phyloP scores from a whole-genome alignment of 2,888 invertebrate species.

The Tyria jacobaeae region DNA sequence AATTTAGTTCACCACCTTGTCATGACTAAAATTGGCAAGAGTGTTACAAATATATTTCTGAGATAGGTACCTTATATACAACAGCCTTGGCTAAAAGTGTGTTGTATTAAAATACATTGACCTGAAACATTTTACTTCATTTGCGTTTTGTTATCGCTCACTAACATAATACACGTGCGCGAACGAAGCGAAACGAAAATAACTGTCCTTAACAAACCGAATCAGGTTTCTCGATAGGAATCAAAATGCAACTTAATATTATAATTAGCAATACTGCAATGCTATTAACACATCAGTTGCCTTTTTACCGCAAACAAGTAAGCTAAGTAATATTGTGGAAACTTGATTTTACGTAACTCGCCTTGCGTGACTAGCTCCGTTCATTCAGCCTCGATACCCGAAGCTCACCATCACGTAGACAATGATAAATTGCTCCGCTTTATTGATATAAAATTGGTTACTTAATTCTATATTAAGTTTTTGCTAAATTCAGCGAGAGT shows the following conservation, averaged over 20 bases:
- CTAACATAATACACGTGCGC: constrained; percentile 8
- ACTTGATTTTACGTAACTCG: constrained; percentile 73
- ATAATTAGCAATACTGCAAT: constrained; percentile 75
- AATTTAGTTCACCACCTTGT: constrained; percentile 44
- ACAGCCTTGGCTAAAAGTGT: constrained; percentile 6
- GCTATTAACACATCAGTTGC: constrained; percentile 77
- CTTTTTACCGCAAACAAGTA: constrained; percentile 79
- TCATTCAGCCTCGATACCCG: constrained; percentile 71
- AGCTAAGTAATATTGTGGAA: constrained; percentile 69
- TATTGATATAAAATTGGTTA: constrained; percentile 23
- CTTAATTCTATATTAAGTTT: constrained; percentile 15
- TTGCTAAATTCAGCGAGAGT: too few relatives aligned
- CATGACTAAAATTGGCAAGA: constrained; percentile 30
- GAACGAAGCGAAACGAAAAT: constrained; percentile 26
- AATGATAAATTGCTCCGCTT: constrained; percentile 36
- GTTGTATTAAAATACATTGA: constrained; percentile 25
- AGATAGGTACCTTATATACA: constrained; percentile 1
- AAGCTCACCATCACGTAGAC: constrained; percentile 32
- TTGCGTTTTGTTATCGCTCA: constrained; percentile 14
- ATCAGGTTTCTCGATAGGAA: constrained; percentile 61
- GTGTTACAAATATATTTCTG: neutral
- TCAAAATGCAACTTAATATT: constrained; percentile 68
- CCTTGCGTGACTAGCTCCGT: constrained; percentile 74
- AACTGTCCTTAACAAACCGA: constrained; percentile 56
- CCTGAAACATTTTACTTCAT: constrained; percentile 25